Evolutionary conservation across 2,797 vertebrate species (phyloP).

Genomic region (Onychomys leucogaster): DNA sequence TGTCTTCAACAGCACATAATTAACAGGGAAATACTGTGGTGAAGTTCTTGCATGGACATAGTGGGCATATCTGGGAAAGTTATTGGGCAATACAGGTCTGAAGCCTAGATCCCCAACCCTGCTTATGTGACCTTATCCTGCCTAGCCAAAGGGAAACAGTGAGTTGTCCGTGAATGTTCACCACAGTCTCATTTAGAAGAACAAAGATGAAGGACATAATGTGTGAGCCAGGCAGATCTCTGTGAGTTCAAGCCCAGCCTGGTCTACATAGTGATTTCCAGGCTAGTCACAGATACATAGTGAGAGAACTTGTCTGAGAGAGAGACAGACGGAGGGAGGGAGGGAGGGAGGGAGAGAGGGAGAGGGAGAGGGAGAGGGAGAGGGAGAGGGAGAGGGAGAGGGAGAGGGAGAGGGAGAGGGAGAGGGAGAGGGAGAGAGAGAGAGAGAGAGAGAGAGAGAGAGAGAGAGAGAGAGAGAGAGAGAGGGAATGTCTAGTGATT

Average conservation of each 20-base stretch:
- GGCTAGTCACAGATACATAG: background rate
- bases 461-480: too few relatives aligned
- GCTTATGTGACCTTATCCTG: background rate
- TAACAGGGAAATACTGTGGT: background rate
- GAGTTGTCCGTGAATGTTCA: rapidly evolving
- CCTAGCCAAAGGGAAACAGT: rapidly evolving
- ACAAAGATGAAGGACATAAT: too few relatives aligned
- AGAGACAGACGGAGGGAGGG: too few relatives aligned
- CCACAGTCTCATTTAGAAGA: rapidly evolving
- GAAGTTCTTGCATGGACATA: rapidly evolving
- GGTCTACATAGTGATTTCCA: background rate
- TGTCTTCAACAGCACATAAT: background rate
- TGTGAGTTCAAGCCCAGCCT: background rate
- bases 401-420: rapidly evolving
- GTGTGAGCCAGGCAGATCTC: background rate
- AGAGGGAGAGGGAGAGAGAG: background rate
- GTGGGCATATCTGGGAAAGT: background rate
- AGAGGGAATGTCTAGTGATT: background rate
- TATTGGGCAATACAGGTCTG: background rate
- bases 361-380: too few relatives aligned
- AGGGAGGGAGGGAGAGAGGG: background rate
- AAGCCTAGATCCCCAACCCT: background rate
- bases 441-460: background rate
- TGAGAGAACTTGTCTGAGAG: background rate
- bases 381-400: too few relatives aligned